Evolutionary conservation across 2,888 invertebrate species (phyloP).

Genomic region (Erpobdella octoculata): DNA sequence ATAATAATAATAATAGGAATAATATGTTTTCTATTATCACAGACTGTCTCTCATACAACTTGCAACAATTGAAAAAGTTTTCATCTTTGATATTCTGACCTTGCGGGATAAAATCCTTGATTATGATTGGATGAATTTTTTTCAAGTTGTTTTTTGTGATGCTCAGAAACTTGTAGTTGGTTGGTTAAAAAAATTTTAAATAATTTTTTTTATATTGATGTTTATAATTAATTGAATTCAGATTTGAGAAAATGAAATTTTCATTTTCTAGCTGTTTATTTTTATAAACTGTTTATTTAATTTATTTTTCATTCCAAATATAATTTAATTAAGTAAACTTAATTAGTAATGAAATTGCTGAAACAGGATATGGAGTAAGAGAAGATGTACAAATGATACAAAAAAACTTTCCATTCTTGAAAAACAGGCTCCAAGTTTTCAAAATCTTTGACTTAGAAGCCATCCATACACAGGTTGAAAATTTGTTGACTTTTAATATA

Average conservation of each 20-base stretch:
- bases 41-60: conserved; percentile 20
- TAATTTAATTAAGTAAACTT: no score
- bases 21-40: no score
- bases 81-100: background rate
- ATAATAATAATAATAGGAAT: background rate
- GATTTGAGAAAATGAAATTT: background rate
- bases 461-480: background rate
- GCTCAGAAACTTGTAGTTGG: conserved; percentile 3
- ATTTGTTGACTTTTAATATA: background rate
- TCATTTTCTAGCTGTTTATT: background rate
- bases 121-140: conserved; percentile 7
- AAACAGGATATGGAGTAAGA: background rate
- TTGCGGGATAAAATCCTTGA: background rate
- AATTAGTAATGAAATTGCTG: no score
- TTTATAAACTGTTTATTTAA: background rate
- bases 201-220: background rate
- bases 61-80: background rate
- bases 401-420: background rate
- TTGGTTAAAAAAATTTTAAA: background rate
- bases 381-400: background rate
- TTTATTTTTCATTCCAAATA: no score
- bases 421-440: background rate
- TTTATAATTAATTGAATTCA: background rate
- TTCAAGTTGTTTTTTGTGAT: background rate
- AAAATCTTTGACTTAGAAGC: background rate